Evolutionary conservation across 2,888 invertebrate genomes (phyloP).

Genomic region (Lepidocyrtinus sp.): DNA sequence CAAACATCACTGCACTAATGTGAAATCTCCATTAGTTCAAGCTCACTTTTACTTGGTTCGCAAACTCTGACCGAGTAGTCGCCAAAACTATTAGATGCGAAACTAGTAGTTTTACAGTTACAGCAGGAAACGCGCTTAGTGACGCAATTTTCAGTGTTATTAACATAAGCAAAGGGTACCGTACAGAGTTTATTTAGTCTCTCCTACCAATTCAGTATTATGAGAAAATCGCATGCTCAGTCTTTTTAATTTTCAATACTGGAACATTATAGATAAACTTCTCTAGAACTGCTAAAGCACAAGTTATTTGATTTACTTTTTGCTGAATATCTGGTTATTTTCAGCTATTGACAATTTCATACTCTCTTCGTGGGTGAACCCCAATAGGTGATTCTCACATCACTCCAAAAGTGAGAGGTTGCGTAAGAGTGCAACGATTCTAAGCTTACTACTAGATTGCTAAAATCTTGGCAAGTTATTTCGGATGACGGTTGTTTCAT

Average conservation of each 20-base stretch:
- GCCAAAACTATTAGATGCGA: slow-evolving; percentile 36
- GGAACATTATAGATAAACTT: not conserved
- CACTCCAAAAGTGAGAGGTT: too few relatives aligned
- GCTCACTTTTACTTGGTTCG: slow-evolving; percentile 49
- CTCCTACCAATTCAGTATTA: not conserved
- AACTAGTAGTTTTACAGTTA: not conserved
- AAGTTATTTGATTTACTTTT: too few relatives aligned
- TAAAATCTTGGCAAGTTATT: too few relatives aligned
- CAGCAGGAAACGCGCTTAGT: not conserved
- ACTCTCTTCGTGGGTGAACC: too few relatives aligned
- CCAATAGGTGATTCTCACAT: too few relatives aligned
- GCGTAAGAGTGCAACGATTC: too few relatives aligned
- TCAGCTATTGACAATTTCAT: too few relatives aligned
- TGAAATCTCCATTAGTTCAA: slow-evolving; percentile 52
- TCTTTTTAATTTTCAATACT: not conserved
- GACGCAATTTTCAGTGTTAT: not conserved
- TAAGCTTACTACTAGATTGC: too few relatives aligned
- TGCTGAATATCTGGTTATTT: too few relatives aligned
- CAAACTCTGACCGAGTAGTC: slow-evolving; percentile 38
- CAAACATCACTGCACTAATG: slow-evolving; percentile 57
- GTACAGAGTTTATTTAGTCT: not conserved
- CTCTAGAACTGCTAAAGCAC: not conserved
- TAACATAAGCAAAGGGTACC: not conserved
- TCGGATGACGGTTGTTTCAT: too few relatives aligned
- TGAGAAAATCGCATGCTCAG: too few relatives aligned